Evolutionary conservation across 2,888 invertebrate genomes (phyloP), one percentile per base, ranked within the genome.

Genomic region (Lymantria dispar): DNA sequence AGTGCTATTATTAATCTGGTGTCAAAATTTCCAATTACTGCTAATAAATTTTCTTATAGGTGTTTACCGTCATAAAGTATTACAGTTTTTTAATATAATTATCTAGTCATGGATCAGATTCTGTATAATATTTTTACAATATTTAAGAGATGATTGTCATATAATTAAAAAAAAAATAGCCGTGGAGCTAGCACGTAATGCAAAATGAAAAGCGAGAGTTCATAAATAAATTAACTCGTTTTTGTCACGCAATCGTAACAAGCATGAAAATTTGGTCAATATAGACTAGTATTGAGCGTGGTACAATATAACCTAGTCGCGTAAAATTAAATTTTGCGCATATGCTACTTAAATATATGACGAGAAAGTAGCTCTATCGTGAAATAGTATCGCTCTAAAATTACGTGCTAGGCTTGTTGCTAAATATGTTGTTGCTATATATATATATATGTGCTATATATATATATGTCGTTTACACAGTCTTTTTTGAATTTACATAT

Each of bases 101-200:
- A 62, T 85, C 86, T 87, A 87, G 87, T 87, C 85, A 85, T 69
- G 59, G 58, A 70, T 72, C 74, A 75, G 74, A 78, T 75, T 76
- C 72, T 65, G 56, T 58, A 60, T 50, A 68, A 64, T 76, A 72
- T 78, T 77, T 73, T 76, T 76, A 72, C 72, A 73, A 64, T 64
- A 56, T 68, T 60, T 65, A 55, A 66, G 44, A 60, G 62, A 58
- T 52, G 64, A 51, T 48, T 61, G 48, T 53, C 54, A 40, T 62
- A 64, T 64, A 57, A 50, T 67, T 40, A 3, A 40, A 38, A 36
- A 36, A 36, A 36, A 36, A 36, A 11, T 36, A 7, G 7, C 36
- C 2, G 36, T 8, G 36, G 7, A 22, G 22, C 22, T 22, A 22
- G 22, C 22, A 22, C 5, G 22, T 22, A 22, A 22, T 22, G 22